These are phyloP conservation scores for Psilopogon haemacephalus DNA, from an alignment of 2,113 vertebrate species.

Conservation along the genomic window DNA sequence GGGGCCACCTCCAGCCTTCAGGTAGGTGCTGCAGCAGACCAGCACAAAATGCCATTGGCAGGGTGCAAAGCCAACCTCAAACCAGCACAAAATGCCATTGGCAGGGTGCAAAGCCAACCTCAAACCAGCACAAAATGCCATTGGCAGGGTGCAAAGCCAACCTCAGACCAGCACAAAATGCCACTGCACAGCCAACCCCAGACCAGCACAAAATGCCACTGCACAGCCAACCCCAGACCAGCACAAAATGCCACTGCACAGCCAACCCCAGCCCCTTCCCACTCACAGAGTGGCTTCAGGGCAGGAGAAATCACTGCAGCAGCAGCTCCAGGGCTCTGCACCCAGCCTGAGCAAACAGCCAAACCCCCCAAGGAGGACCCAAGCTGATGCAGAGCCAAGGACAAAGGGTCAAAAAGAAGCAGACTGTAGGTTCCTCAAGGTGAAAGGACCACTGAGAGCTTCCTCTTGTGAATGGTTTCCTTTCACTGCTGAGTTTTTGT, in stretches of 20 bases:
- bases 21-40: not conserved
- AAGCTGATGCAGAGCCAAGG: accelerated
- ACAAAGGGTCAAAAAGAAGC: not conserved
- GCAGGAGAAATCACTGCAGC: not conserved
- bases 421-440: not conserved
- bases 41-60: no score
- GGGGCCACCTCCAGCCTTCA: not conserved
- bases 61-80: not conserved
- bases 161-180: accelerated
- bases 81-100: accelerated
- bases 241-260: not conserved
- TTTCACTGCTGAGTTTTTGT: not conserved
- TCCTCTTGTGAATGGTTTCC: not conserved
- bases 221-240: not conserved
- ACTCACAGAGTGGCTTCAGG: accelerated
- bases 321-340: not conserved
- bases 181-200: not conserved
- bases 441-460: not conserved
- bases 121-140: accelerated
- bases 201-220: accelerated
- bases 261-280: not conserved
- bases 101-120: not conserved
- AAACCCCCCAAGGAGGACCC: not conserved
- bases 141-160: not conserved
- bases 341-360: not conserved